phyloP scores from a whole-genome alignment of 2,888 invertebrate species.

The Erpobdella octoculata region DNA sequence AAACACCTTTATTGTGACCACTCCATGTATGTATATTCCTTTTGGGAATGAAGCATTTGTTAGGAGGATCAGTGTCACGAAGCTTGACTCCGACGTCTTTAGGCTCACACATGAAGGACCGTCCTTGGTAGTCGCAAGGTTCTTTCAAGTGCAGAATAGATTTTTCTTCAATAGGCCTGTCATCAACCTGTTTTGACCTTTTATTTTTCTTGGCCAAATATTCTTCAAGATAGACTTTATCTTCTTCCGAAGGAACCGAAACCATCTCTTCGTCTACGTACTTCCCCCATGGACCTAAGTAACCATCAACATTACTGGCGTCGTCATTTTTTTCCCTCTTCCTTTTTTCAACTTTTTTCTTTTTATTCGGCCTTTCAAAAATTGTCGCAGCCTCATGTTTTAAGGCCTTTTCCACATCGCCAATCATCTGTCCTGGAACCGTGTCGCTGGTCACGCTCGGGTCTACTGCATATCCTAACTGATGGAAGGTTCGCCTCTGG shows the following conservation, averaged over 20 bases:
- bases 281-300: constrained; percentile 94
- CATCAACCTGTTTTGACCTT: constrained; percentile 69
- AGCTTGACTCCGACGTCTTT: constrained; percentile 84
- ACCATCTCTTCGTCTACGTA: constrained; percentile 50
- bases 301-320: constrained; percentile 84
- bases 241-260: constrained; percentile 57
- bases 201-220: constrained; percentile 79
- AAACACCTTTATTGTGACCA: constrained; percentile 91
- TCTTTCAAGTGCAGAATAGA: constrained; percentile 67
- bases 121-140: constrained; percentile 64
- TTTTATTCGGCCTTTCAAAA: constrained; percentile 73
- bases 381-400: constrained; percentile 66
- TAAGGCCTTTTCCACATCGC: constrained; percentile 64
- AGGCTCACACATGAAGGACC: constrained; percentile 85
- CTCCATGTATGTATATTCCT: constrained; percentile 90
- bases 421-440: constrained; percentile 55
- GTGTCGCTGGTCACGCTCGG: constrained; percentile 70
- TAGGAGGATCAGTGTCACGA: constrained; percentile 77
- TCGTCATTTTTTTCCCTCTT: constrained; percentile 81
- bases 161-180: constrained; percentile 88
- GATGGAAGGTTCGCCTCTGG: constrained; percentile 78
- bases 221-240: constrained; percentile 86
- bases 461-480: constrained; percentile 74
- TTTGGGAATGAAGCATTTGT: constrained; percentile 91
- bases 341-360: constrained; percentile 53